Percentiles rank a stretch among this genome's conserved stretches.
Evolutionary conservation across 2,797 vertebrate species (phyloP).

Genomic region (Poecilia picta): DNA sequence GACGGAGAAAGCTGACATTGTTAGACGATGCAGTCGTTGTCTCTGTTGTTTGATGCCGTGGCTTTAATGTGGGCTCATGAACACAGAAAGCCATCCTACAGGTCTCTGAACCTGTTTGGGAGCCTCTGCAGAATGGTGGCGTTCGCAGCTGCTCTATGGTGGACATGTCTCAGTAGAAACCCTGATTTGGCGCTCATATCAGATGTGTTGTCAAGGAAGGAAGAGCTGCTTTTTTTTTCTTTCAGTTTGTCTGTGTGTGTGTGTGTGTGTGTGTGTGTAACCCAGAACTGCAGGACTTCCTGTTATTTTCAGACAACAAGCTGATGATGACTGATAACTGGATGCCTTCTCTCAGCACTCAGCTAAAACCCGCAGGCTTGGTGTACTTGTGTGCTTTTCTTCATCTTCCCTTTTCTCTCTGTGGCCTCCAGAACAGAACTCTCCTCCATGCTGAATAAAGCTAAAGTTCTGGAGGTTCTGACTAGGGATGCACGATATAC

Average conservation of each 20-base stretch:
- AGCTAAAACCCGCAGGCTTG: neutral
- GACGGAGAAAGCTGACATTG: neutral
- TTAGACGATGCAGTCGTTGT: neutral
- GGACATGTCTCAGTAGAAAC: constrained; percentile 5
- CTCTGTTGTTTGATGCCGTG: neutral
- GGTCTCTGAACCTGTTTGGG: neutral
- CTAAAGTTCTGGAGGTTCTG: neutral
- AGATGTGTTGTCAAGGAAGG: constrained; percentile 32
- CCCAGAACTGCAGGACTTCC: constrained; percentile 55
- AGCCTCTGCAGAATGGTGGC: neutral
- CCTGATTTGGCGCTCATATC: constrained; percentile 26
- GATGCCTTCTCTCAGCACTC: constrained; percentile 27
- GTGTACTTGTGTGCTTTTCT: neutral
- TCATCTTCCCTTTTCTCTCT: neutral
- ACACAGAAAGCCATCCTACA: neutral
- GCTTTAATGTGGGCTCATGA: neutral
- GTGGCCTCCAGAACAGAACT: neutral
- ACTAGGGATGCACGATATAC: too few relatives aligned
- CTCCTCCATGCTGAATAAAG: neutral
- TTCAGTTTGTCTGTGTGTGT: constrained; percentile 2
- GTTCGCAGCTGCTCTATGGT: neutral
- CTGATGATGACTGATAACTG: constrained; percentile 56
- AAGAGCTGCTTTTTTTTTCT: constrained; percentile 19
- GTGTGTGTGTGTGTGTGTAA: constrained; percentile 16
- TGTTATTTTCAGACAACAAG: constrained; percentile 63